Evolutionary conservation across 92 coral and sea anemone genomes (phyloP).

Genomic region (Heliopora coerulea): DNA sequence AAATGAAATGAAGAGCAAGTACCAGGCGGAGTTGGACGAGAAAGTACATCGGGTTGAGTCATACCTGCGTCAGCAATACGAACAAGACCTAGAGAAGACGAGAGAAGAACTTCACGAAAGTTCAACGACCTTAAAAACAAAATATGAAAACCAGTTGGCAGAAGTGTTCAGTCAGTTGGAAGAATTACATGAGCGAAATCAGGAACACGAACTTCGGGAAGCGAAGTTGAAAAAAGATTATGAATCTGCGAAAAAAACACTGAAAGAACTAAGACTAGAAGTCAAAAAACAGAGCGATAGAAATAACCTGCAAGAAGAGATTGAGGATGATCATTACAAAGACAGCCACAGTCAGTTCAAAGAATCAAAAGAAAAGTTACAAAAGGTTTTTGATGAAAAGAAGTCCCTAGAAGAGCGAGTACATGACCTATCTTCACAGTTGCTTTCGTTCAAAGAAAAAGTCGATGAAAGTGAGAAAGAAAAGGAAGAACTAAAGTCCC

Average conservation of each 20-base stretch:
- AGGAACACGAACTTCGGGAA: conserved; percentile 71
- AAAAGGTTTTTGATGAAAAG: not conserved
- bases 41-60: conserved; percentile 80
- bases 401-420: not conserved
- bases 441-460: not conserved
- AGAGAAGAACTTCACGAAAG: conserved; percentile 87
- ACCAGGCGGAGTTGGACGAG: conserved; percentile 88
- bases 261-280: conserved; percentile 76
- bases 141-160: conserved; percentile 81
- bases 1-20: conserved; percentile 84
- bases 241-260: conserved; percentile 78
- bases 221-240: conserved; percentile 70
- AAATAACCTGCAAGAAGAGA: conserved; percentile 60
- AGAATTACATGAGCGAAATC: conserved; percentile 82
- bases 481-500: no score
- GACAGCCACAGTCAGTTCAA: conserved; percentile 19
- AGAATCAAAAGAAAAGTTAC: not conserved
- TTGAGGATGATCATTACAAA: conserved; percentile 63
- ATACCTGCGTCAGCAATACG: conserved; percentile 75
- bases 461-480: not conserved
- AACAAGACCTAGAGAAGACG: conserved; percentile 75
- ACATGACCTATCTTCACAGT: not conserved
- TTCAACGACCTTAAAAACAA: conserved; percentile 78
- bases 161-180: conserved; percentile 91
- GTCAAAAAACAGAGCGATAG: conserved; percentile 72